phyloP scores from a whole-genome alignment of 2,113 vertebrate genomes.

The Carettochelys insculpta region DNA sequence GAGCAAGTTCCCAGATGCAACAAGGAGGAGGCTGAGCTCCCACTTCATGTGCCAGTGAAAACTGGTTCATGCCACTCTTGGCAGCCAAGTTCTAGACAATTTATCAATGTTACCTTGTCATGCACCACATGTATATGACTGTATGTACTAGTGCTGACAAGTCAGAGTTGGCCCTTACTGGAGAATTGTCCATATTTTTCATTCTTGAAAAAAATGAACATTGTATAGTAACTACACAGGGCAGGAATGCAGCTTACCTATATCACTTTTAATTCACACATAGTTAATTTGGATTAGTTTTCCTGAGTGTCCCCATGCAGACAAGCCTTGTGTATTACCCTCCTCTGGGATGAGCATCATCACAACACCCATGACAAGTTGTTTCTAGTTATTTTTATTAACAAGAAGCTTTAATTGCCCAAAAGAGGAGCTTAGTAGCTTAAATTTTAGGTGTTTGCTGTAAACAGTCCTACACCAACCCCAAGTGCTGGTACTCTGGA shows the following conservation, averaged over 20 bases:
- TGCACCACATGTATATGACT: slow-evolving; percentile 57
- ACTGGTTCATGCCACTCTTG: too few relatives aligned
- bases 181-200: slow-evolving; percentile 68
- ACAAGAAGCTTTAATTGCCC: neutral
- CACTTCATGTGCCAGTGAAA: too few relatives aligned
- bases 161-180: slow-evolving; percentile 62
- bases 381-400: neutral
- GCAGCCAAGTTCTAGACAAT: slow-evolving; percentile 39
- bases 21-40: too few relatives aligned
- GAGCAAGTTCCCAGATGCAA: too few relatives aligned
- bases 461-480: neutral
- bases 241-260: too few relatives aligned
- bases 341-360: neutral
- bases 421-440: neutral
- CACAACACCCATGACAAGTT: neutral
- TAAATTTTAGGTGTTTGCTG: neutral
- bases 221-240: too few relatives aligned
- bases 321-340: neutral
- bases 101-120: slow-evolving; percentile 62
- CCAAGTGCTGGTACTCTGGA: neutral
- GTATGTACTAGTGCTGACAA: slow-evolving; percentile 68
- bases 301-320: neutral
- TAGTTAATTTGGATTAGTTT: too few relatives aligned
- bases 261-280: too few relatives aligned
- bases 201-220: slow-evolving; percentile 48